Conservation (phyloP, 2,888 invertebrate genomes). For the Brachyptera putata region DNA sequence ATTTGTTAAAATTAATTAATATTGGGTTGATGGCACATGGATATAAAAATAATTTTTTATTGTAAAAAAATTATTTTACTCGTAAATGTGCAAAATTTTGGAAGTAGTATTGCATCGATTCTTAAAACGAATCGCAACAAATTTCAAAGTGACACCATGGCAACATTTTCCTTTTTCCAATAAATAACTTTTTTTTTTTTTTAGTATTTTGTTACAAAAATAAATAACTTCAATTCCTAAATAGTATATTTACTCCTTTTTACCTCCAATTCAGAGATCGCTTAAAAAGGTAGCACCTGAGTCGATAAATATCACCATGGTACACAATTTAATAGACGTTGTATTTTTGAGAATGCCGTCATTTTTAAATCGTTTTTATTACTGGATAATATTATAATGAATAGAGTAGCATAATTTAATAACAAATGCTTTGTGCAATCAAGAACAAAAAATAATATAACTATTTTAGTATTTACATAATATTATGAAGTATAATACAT, state of each 20-base stretch:
- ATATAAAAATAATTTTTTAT: constrained; percentile 19
- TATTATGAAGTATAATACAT: too few relatives aligned
- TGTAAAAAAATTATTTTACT: constrained; percentile 13
- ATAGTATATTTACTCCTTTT: constrained; percentile 12
- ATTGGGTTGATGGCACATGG: constrained; percentile 18
- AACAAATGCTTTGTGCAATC: not conserved
- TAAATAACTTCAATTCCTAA: constrained; percentile 27
- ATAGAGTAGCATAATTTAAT: not conserved
- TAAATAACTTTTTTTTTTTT: constrained; percentile 27
- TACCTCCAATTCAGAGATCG: not conserved
- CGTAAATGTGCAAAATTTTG: constrained; percentile 7
- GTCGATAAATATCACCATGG: constrained; percentile 21
- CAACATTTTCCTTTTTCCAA: constrained; percentile 25
- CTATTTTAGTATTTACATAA: not conserved
- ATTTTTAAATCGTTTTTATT: not conserved
- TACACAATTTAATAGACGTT: constrained; percentile 14
- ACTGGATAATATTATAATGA: not conserved
- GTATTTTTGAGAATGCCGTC: too few relatives aligned
- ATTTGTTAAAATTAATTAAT: too few relatives aligned
- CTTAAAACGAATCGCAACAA: constrained; percentile 9
- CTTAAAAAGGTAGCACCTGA: constrained; percentile 26
- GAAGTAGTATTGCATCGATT: not conserved
- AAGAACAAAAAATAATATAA: not conserved
- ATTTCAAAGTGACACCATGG: constrained; percentile 22
- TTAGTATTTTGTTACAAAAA: constrained; percentile 29